phyloP scores from a whole-genome alignment of 2,888 invertebrate genomes.

The Eutolmus rufibarbis region DNA sequence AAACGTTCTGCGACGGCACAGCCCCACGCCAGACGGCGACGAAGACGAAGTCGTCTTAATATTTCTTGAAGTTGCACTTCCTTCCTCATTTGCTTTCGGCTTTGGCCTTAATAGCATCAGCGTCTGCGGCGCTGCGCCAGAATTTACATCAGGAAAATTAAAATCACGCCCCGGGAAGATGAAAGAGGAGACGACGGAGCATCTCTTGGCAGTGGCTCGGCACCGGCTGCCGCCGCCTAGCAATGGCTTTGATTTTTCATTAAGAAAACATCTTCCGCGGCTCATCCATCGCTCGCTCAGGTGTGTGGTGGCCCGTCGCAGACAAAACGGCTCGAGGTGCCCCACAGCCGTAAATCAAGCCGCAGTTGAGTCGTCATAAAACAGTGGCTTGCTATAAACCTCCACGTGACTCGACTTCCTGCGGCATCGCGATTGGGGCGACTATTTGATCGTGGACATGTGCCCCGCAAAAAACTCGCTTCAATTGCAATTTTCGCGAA shows the following conservation, averaged over 20 bases:
- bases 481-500: background rate
- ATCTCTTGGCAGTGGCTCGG: background rate
- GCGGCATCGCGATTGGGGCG: background rate
- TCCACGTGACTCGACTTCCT: background rate
- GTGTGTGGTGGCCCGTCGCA: background rate
- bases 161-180: background rate
- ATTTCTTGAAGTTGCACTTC: conserved; percentile 10
- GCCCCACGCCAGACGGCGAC: background rate
- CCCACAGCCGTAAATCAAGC: background rate
- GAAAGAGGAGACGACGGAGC: background rate
- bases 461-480: background rate
- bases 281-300: background rate
- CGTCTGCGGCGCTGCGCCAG: background rate
- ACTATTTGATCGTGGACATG: background rate
- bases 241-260: conserved; percentile 18
- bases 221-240: background rate
- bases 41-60: background rate
- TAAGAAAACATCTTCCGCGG: background rate
- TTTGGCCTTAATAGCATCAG: conserved; percentile 2
- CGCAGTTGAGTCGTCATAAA: background rate
- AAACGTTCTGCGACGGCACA: background rate
- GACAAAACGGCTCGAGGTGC: background rate
- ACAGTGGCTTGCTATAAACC: background rate
- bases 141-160: conserved; percentile 21
- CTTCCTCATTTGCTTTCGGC: conserved; percentile 18